Base-by-base conservation (phyloP, 1,140 invertebrate genomes). In the Goniozus legneri region DNA sequence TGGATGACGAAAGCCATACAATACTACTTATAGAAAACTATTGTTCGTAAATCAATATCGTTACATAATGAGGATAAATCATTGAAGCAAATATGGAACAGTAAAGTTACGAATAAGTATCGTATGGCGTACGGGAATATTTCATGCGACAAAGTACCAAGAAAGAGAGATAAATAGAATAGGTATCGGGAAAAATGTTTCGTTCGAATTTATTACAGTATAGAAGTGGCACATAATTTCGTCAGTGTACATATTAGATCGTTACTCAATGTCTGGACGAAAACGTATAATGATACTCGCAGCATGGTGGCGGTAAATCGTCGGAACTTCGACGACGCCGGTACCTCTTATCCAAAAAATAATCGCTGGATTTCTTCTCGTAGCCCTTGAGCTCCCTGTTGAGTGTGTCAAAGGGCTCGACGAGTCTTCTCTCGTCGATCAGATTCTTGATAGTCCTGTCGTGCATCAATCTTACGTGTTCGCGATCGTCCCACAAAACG, bases 271-370 rank as follows among this genome's bases (percentile, higher is more conserved):
- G n/a, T n/a, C n/a, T n/a, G n/a, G n/a, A n/a, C n/a, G n/a, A n/a
- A n/a, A n/a, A n/a, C n/a, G n/a, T n/a, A n/a, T n/a, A n/a, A n/a
- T n/a, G n/a, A n/a, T n/a, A n/a, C n/a, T n/a, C n/a, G n/a, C n/a
- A n/a, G n/a, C n/a, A n/a, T n/a, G n/a, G n/a, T n/a, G n/a, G n/a
- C n/a, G n/a, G n/a, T n/a, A n/a, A n/a, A n/a, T n/a, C n/a, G n/a
- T n/a, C n/a, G n/a, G n/a, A n/a, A n/a, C 13, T 15, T 35, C 13
- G 8, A 35, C 2, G 16, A 13, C 13, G 7, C 32, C 32, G 3
- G 22, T 60, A 87, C 85, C 85, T 87, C 77, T 80, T 80, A 58
- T 85, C 80, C 39, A 78, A 60, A 52, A 81, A 79, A 66, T 82
- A 81, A 63, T 71, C 69, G 38, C 77, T 77, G 47, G 79, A 80